Evolutionary conservation across 2,113 vertebrate species (phyloP).

Genomic region (Aythya baeri): DNA sequence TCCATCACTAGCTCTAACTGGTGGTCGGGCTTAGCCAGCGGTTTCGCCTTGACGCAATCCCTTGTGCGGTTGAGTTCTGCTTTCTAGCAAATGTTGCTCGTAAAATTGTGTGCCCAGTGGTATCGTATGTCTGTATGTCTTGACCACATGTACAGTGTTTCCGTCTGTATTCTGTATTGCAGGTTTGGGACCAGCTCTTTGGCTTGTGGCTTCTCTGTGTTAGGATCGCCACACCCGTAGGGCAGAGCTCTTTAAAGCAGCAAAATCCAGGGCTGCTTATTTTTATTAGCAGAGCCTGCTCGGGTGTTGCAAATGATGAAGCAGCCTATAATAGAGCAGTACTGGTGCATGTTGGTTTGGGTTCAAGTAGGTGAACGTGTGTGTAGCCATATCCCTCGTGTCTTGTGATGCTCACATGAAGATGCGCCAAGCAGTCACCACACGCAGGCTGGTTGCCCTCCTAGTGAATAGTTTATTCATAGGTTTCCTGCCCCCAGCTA

Average conservation of each 20-base stretch:
- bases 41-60: conserved; percentile 1
- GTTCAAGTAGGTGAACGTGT: background rate
- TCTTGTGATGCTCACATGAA: background rate
- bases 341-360: background rate
- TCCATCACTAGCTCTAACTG: conserved; percentile 23
- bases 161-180: conserved; percentile 48
- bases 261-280: background rate
- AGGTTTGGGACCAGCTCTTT: conserved; percentile 29
- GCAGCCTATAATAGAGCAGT: background rate
- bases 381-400: background rate
- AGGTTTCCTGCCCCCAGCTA: background rate
- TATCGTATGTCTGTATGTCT: conserved; percentile 10
- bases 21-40: background rate
- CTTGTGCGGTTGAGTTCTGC: conserved; percentile 52
- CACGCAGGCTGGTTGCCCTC: rapidly evolving
- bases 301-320: background rate
- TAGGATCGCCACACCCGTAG: background rate
- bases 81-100: conserved; percentile 30
- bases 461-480: conserved; percentile 7
- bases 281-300: background rate
- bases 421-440: rapidly evolving
- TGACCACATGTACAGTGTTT: conserved; percentile 35
- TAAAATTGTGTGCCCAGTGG: background rate
- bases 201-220: background rate
- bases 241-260: background rate